Percentiles rank a stretch among this genome's conserved stretches.
Evolutionary conservation across 2,888 invertebrate species (phyloP).

Genomic region (Dugesia japonica): DNA sequence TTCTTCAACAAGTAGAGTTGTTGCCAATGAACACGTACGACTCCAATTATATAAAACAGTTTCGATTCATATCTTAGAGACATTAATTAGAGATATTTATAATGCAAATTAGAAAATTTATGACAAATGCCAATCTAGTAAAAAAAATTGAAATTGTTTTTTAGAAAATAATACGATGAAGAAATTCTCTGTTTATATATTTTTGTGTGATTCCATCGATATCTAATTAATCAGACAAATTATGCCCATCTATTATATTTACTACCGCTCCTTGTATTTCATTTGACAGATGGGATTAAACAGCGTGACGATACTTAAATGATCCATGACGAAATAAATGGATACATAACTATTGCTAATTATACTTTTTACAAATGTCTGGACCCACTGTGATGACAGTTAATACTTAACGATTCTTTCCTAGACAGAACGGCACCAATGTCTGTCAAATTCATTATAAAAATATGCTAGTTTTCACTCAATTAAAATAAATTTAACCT

Average conservation of each 20-base stretch:
- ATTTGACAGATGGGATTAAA: slow-evolving; percentile 17
- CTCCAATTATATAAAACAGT: background rate
- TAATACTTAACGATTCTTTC: background rate
- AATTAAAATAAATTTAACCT: slow-evolving; percentile 9
- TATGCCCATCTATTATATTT: slow-evolving; percentile 16
- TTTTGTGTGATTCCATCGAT: background rate
- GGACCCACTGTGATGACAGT: slow-evolving; percentile 20
- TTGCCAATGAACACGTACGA: background rate
- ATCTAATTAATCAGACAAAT: slow-evolving; percentile 10
- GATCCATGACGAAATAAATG: background rate
- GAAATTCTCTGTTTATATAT: background rate
- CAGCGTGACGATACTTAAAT: slow-evolving; percentile 8
- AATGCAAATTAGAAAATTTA: background rate
- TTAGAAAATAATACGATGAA: background rate
- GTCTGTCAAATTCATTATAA: background rate
- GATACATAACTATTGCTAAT: background rate
- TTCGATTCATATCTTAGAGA: background rate
- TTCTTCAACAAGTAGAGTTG: background rate
- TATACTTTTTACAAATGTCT: slow-evolving; percentile 14
- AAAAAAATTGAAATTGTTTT: background rate
- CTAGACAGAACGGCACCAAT: slow-evolving; percentile 16
- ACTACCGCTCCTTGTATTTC: slow-evolving; percentile 9
- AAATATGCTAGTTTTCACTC: background rate
- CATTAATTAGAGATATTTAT: slow-evolving; percentile 10
- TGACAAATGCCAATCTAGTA: background rate